These are phyloP conservation scores for Riparia riparia DNA, from an alignment of 2,113 vertebrate species.

Conservation along the genomic window DNA sequence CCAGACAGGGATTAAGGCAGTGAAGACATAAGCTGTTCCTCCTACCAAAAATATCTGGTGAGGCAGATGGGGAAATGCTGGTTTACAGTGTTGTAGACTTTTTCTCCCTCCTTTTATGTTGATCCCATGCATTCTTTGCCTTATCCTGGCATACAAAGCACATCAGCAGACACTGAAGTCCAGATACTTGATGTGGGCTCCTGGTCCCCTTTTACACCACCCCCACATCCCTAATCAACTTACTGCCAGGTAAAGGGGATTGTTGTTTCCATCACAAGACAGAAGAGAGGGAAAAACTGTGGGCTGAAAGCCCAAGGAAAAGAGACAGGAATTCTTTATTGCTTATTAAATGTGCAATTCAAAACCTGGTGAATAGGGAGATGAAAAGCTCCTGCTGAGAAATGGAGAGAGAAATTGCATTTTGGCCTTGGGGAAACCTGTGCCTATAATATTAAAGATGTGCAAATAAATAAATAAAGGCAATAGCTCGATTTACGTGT, in stretches of 20 bases:
- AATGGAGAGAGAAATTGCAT: constrained; percentile 60
- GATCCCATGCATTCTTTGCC: background rate
- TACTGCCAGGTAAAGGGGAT: background rate
- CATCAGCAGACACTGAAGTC: background rate
- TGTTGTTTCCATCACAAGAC: background rate
- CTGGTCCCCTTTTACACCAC: background rate
- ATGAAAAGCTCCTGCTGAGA: constrained; percentile 64
- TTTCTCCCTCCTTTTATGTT: background rate
- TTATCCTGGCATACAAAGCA: background rate
- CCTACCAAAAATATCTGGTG: background rate
- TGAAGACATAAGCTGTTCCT: background rate
- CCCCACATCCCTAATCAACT: background rate
- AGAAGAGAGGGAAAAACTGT: background rate
- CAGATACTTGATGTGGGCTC: background rate
- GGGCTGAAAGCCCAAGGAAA: constrained; percentile 31
- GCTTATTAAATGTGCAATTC: constrained; percentile 71
- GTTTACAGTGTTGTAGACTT: background rate
- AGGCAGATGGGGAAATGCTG: background rate
- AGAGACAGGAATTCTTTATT: constrained; percentile 59
- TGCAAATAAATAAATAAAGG: constrained; percentile 55
- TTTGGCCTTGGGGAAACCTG: constrained; percentile 30
- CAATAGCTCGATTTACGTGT: constrained; percentile 1
- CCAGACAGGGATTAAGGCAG: background rate
- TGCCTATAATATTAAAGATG: constrained; percentile 32
- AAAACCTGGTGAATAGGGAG: constrained; percentile 61